phyloP scores from a whole-genome alignment of 1,140 invertebrate genomes.

The Anoplolepis gracilipes region DNA sequence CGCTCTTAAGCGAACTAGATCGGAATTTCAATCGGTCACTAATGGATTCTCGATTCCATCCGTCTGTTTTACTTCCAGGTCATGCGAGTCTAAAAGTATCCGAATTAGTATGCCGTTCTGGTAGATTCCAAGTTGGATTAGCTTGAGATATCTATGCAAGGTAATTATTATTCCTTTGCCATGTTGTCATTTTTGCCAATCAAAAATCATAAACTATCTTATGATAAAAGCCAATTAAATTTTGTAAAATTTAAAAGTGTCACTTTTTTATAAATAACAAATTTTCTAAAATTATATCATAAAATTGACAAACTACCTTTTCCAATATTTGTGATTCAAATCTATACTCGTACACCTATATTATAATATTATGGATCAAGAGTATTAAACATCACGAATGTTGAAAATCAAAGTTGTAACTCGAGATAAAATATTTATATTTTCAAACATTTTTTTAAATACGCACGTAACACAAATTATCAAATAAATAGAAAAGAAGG shows the following conservation, averaged over 20 bases:
- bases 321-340: not conserved
- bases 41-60: slow-evolving; percentile 45
- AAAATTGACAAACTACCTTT: not conserved
- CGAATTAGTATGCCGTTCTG: slow-evolving; percentile 35
- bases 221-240: not conserved
- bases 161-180: slow-evolving; percentile 24
- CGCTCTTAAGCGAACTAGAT: slow-evolving; percentile 37
- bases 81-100: slow-evolving; percentile 42
- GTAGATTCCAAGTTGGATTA: slow-evolving; percentile 37
- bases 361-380: not conserved
- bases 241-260: not conserved
- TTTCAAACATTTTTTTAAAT: not conserved
- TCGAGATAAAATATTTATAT: not conserved
- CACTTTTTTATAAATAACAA: not conserved
- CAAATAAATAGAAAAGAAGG: not conserved
- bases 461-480: not conserved
- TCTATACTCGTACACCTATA: too few species aligned
- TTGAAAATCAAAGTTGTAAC: not conserved
- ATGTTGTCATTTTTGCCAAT: not conserved
- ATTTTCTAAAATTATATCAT: too few species aligned
- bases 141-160: slow-evolving; percentile 17
- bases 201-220: not conserved
- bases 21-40: slow-evolving; percentile 47
- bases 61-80: slow-evolving; percentile 17
- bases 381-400: not conserved